phyloP scores from a whole-genome alignment of 2,888 invertebrate genomes.

The Trypoxylon attenuatum region DNA sequence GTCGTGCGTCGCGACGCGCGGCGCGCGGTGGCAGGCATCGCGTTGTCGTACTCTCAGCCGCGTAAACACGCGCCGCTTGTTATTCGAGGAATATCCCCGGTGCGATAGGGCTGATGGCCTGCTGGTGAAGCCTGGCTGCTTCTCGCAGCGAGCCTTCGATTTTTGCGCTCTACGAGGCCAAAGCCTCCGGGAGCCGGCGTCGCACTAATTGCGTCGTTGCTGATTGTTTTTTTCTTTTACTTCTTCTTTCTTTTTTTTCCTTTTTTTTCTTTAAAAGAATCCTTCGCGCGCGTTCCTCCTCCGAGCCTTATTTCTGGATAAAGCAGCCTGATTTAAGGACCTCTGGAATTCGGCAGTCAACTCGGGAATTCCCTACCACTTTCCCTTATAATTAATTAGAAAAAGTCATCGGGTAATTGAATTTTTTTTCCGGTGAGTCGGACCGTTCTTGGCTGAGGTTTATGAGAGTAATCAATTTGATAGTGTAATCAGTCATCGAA shows the following conservation, averaged over 20 bases:
- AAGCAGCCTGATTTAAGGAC: not conserved
- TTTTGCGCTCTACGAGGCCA: not conserved
- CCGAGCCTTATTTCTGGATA: not conserved
- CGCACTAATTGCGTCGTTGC: constrained; percentile 4
- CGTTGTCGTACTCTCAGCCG: too few species aligned
- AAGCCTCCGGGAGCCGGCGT: constrained; percentile 1
- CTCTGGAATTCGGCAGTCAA: not conserved
- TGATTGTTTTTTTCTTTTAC: too few species aligned
- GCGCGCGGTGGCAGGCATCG: not conserved
- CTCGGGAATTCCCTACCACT: too few species aligned
- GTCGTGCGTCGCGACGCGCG: constrained; percentile 10
- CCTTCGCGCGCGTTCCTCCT: not conserved
- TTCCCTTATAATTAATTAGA: too few species aligned
- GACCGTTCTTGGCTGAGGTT: too few species aligned
- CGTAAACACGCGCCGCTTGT: constrained; percentile 58
- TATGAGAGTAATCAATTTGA: too few species aligned
- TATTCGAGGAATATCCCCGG: constrained; percentile 63
- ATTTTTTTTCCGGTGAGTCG: too few species aligned
- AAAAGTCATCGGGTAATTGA: not conserved
- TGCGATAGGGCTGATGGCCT: constrained; percentile 14
- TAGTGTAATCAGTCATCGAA: too few species aligned
- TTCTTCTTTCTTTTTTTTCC: too few species aligned
- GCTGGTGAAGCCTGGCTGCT: constrained; percentile 17
- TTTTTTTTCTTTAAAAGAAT: constrained; percentile 8
- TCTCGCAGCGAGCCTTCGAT: constrained; percentile 10